phyloP scores from a whole-genome alignment of 2,888 invertebrate genomes.

The Seira ritae region DNA sequence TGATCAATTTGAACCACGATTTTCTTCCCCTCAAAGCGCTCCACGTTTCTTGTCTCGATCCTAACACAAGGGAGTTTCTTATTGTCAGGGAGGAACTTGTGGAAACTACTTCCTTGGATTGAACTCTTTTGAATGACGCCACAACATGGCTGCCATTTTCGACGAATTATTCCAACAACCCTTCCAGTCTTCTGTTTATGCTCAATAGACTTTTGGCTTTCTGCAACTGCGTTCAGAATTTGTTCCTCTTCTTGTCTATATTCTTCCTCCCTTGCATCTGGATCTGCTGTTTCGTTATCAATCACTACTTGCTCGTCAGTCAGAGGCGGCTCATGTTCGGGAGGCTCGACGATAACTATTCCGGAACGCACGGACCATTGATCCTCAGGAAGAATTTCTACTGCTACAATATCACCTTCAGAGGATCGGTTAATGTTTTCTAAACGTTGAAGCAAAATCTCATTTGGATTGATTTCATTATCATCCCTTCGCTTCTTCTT shows the following conservation, averaged over 20 bases:
- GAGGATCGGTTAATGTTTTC: slow-evolving; percentile 93
- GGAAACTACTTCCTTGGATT: slow-evolving; percentile 82
- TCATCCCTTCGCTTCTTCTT: slow-evolving; percentile 33
- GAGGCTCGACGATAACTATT: slow-evolving; percentile 77
- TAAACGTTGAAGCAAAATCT: slow-evolving; percentile 88
- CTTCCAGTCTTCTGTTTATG: slow-evolving; percentile 81
- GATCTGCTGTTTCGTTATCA: slow-evolving; percentile 79
- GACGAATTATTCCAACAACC: slow-evolving; percentile 94
- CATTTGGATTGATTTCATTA: slow-evolving; percentile 54
- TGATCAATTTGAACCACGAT: slow-evolving; percentile 97
- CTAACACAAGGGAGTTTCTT: slow-evolving; percentile 94
- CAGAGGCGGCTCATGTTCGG: slow-evolving; percentile 73
- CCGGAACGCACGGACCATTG: slow-evolving; percentile 95
- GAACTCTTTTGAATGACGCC: slow-evolving; percentile 91
- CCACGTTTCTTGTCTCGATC: slow-evolving; percentile 95
- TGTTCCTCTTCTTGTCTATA: slow-evolving; percentile 68
- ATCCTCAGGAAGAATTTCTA: slow-evolving; percentile 90
- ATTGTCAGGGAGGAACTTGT: slow-evolving; percentile 96
- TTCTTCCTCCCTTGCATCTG: slow-evolving; percentile 75
- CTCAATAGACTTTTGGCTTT: slow-evolving; percentile 69
- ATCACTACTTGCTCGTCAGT: slow-evolving; percentile 80
- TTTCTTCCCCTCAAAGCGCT: slow-evolving; percentile 86
- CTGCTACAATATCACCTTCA: slow-evolving; percentile 94
- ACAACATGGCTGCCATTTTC: slow-evolving; percentile 99
- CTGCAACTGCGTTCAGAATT: slow-evolving; percentile 73